These are phyloP conservation scores for Callopanchax toddi DNA, from an alignment of 2,113 vertebrate species.

Conservation along the genomic window DNA sequence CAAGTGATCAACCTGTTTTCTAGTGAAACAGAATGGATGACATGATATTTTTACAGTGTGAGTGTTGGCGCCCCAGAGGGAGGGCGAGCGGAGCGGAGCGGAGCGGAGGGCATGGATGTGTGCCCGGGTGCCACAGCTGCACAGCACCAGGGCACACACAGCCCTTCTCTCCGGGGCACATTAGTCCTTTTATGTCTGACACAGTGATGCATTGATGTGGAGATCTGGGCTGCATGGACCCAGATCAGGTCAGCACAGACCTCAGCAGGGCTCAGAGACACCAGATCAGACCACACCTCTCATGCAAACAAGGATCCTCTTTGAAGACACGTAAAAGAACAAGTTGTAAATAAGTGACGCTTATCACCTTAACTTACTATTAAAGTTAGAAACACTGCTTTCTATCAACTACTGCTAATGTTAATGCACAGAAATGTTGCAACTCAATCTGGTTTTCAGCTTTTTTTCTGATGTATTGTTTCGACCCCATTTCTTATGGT, in stretches of 20 bases:
- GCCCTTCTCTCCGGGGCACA: constrained; percentile 70
- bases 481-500: too few species aligned
- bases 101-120: constrained; percentile 54
- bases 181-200: constrained; percentile 63
- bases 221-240: constrained; percentile 34
- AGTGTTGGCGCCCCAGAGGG: constrained; percentile 35
- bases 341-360: not conserved
- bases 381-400: not conserved
- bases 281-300: constrained; percentile 1
- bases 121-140: constrained; percentile 72
- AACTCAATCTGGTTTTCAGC: too few species aligned
- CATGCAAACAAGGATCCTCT: constrained; percentile 26
- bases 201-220: constrained; percentile 72
- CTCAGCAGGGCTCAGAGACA: constrained; percentile 18
- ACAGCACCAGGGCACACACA: constrained; percentile 60
- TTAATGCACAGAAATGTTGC: too few species aligned
- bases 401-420: too few species aligned
- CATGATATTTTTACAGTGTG: constrained; percentile 33
- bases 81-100: constrained; percentile 21
- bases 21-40: not conserved
- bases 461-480: too few species aligned
- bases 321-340: not conserved
- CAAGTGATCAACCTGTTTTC: too few species aligned
- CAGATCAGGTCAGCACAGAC: too few species aligned
- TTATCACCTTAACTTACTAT: not conserved